Percentiles rank a stretch among this genome's conserved stretches.
Conservation (phyloP, 2,797 vertebrate genomes). For the Taeniopygia guttata region DNA sequence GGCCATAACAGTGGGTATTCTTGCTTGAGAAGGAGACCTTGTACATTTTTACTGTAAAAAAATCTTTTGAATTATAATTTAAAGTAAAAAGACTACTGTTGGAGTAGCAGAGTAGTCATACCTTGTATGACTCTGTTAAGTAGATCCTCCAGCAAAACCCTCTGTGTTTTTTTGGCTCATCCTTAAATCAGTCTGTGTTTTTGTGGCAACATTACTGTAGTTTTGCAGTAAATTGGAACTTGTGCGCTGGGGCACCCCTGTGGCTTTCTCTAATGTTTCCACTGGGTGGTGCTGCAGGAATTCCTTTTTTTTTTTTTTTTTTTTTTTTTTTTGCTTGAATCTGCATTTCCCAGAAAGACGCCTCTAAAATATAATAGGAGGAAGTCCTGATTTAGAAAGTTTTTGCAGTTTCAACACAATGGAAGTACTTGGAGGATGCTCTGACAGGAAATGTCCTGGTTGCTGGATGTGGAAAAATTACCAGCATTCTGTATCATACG, state of each 20-base stretch:
- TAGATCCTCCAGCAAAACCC: not conserved
- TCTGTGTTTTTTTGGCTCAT: not conserved
- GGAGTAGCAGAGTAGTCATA: not conserved
- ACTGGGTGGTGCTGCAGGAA: conserved; percentile 89
- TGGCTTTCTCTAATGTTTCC: conserved; percentile 74
- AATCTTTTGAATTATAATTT: not conserved
- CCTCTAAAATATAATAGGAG: conserved; percentile 91
- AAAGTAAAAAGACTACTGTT: not conserved
- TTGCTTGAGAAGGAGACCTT: not conserved
- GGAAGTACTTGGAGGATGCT: conserved; percentile 80
- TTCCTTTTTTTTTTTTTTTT: conserved; percentile 82
- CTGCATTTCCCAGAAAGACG: conserved; percentile 88
- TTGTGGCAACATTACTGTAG: not conserved
- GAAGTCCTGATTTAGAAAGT: conserved; percentile 95
- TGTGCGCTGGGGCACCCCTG: not conserved
- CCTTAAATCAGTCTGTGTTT: not conserved
- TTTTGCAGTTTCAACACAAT: conserved; percentile 89
- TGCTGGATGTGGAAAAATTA: conserved; percentile 78
- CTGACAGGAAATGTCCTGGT: conserved; percentile 81
- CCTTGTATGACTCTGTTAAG: not conserved
- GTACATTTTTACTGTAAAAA: conserved; percentile 11
- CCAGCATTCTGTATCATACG: conserved; percentile 33
- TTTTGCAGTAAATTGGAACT: not conserved
- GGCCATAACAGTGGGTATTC: not conserved
- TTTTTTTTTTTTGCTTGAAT: conserved; percentile 80